These are phyloP conservation scores for Alligator mississippiensis DNA, from an alignment of 2,113 vertebrate genomes.

Conservation along the genomic window DNA sequence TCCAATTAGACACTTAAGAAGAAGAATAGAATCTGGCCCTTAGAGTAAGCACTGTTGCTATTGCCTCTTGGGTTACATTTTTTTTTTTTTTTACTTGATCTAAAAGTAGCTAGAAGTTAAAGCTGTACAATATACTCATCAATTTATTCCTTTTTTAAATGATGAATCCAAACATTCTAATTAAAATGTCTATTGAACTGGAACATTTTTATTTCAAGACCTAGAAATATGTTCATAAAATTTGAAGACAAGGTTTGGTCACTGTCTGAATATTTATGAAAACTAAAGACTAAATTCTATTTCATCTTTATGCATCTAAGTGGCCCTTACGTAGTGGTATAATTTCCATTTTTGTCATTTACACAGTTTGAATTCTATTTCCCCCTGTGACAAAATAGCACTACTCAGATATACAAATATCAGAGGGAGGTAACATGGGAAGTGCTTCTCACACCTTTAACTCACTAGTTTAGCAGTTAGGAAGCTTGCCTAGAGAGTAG, in stretches of 20 bases:
- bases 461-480: no score
- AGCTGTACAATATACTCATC: constrained; percentile 46
- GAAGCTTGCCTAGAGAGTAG: no score
- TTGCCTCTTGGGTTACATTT: no score
- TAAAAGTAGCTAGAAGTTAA: constrained; percentile 12
- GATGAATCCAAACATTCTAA: no score
- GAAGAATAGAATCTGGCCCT: neutral
- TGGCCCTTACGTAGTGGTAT: no score
- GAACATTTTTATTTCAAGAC: constrained; percentile 38
- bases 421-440: neutral
- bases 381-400: no score
- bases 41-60: neutral
- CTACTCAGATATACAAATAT: no score
- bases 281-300: neutral
- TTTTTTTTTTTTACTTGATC: constrained; percentile 12
- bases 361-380: no score
- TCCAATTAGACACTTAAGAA: no score
- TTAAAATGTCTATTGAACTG: constrained; percentile 36
- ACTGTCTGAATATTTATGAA: neutral
- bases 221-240: constrained; percentile 28
- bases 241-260: constrained; percentile 16
- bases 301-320: no score
- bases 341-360: no score
- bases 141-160: constrained; percentile 34
- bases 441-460: neutral